Evolutionary conservation across 1,140 invertebrate species (phyloP).

Genomic region (Sycophila sp.): DNA sequence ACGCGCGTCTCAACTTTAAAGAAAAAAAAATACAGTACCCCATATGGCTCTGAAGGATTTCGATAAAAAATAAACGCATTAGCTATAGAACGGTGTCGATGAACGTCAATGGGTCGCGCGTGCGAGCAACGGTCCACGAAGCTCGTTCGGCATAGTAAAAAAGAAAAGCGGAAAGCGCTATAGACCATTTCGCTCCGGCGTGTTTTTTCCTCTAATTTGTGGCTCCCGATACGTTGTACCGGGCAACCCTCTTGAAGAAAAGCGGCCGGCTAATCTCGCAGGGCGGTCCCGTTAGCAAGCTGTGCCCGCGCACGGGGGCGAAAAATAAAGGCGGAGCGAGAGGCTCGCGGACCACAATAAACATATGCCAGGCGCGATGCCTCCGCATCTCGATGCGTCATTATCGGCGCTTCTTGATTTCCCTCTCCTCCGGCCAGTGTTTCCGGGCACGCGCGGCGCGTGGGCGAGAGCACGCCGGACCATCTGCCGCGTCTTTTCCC

Average conservation of each 20-base stretch:
- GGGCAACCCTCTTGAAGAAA: neutral
- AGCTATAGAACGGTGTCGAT: slow-evolving; percentile 11
- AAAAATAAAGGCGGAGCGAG: neutral
- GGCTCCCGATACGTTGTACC: neutral
- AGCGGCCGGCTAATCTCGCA: neutral
- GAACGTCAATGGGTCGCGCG: neutral
- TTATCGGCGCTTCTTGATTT: slow-evolving; percentile 49
- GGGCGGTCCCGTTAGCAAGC: slow-evolving; percentile 11
- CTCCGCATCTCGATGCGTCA: slow-evolving; percentile 55
- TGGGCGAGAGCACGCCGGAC: slow-evolving; percentile 38
- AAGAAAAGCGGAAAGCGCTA: neutral
- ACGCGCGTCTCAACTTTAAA: neutral
- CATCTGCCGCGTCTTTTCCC: slow-evolving; percentile 46
- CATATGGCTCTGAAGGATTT: slow-evolving; percentile 10
- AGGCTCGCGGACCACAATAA: slow-evolving; percentile 10
- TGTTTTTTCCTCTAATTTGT: slow-evolving; percentile 7
- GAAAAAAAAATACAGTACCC: neutral
- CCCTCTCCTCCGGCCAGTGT: neutral
- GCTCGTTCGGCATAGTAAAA: neutral
- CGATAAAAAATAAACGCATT: neutral
- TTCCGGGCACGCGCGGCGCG: slow-evolving; percentile 41
- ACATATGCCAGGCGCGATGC: slow-evolving; percentile 56
- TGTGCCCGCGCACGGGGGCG: neutral
- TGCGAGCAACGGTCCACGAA: neutral
- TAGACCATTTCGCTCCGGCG: neutral